phyloP scores from a whole-genome alignment of 1,140 invertebrate genomes.

The Globodera rostochiensis region DNA sequence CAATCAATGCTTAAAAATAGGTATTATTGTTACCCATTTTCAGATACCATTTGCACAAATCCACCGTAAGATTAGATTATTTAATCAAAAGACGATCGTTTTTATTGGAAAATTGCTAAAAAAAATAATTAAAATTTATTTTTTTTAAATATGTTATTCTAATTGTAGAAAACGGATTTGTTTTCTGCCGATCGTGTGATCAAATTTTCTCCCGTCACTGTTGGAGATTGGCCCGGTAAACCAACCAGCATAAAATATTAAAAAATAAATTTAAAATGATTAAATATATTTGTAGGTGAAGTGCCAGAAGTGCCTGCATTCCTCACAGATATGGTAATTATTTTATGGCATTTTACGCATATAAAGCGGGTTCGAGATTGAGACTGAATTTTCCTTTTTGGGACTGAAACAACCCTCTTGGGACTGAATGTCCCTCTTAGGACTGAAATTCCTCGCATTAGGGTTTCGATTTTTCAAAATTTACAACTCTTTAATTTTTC shows the following conservation, averaged over 20 bases:
- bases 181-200: conserved; percentile 46
- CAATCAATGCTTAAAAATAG: no score
- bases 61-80: conserved; percentile 41
- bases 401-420: no score
- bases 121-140: no score
- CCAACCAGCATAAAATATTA: background rate
- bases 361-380: no score
- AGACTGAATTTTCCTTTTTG: no score
- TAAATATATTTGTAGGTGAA: background rate
- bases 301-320: conserved; percentile 48
- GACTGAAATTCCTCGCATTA: no score
- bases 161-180: conserved; percentile 35
- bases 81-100: background rate
- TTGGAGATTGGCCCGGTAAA: conserved; percentile 39
- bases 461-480: no score
- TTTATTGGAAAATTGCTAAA: no score
- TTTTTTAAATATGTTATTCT: background rate
- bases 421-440: no score
- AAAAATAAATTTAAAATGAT: no score
- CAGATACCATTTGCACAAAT: conserved; percentile 48
- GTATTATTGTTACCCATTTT: background rate
- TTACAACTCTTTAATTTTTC: no score
- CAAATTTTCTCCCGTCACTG: conserved; percentile 48
- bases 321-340: conserved; percentile 70
- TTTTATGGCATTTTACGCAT: no score